Evolutionary conservation across 2,888 invertebrate species (phyloP), one percentile per base, ranked within the genome.

Genomic region (Coelopa pilipes): DNA sequence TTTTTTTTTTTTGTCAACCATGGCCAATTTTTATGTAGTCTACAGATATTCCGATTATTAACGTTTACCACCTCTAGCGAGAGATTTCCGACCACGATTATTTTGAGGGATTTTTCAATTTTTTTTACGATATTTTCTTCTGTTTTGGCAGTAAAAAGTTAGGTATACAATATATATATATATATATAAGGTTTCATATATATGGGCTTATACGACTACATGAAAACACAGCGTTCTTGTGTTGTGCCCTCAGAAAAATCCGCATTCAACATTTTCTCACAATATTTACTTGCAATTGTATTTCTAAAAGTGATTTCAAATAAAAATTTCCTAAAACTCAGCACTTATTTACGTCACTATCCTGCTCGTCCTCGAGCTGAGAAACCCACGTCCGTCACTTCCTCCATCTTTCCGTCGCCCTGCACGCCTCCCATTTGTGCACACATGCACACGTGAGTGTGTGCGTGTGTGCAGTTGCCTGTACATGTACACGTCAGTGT

Each of bases 91-190:
- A 67, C 50, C 21, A 34, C 34, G 34, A 34, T 34, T 34, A 66
- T 66, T 63, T 70, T 55, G 17, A 3, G 17, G 50, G 60, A 45
- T 63, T 66, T 75, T 53, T 59, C 72, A 63, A 76, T 62, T 62
- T 74, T 74, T 74, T 66, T 72, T 75, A 78, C 70, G 46, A 72
- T 73, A 72, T 75, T 70, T 75, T 76, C 79, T 78, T 81, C 79
- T 82, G 81, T 81, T 80, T 80, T 80, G 84, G 83, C 83, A 83
- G 84, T 83, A 82, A 81, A 81, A 80, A 78, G 50, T 70, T 72
- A 57, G 53, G 17, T 59, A 57, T 68, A 67, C 34, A 45, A 57
- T 67, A 34, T 62, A 47, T 67, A 34, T 47, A 72, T 75, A 50
- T 49, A 69, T 73, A 55, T 70, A 67, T 67, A 17, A 7, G 62